phyloP scores from a whole-genome alignment of 2,113 vertebrate species.

The Nestor notabilis region DNA sequence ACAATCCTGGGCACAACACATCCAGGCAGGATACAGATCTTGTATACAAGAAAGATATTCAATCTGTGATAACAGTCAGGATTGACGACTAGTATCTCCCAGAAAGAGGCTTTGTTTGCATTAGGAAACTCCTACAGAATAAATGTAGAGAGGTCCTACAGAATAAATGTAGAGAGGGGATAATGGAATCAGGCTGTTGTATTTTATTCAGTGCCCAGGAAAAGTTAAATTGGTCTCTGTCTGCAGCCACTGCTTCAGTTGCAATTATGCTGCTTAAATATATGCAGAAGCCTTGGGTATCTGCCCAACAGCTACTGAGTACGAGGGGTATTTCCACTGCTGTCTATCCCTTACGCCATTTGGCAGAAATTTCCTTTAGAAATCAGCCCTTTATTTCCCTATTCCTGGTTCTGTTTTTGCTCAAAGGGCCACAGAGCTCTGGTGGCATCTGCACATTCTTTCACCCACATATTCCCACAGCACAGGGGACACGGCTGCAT shows the following conservation, averaged over 20 bases:
- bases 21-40: background rate
- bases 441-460: background rate
- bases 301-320: background rate
- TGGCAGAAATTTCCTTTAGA: background rate
- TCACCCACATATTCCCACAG: rapidly evolving
- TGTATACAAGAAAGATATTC: background rate
- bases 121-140: constrained; percentile 16
- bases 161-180: background rate
- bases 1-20: background rate
- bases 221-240: background rate
- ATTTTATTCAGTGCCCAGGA: background rate
- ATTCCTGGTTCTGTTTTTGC: background rate
- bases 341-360: background rate
- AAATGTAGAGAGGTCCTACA: background rate
- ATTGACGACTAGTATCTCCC: background rate
- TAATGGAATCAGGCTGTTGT: background rate
- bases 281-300: background rate
- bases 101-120: background rate
- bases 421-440: rapidly evolving
- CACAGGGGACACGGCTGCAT: rapidly evolving
- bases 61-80: background rate
- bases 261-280: background rate
- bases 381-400: background rate
- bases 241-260: background rate
- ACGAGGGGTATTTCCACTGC: background rate